These are phyloP conservation scores for Lates japonicus DNA, from an alignment of 2,797 vertebrate genomes.

Conservation along the genomic window DNA sequence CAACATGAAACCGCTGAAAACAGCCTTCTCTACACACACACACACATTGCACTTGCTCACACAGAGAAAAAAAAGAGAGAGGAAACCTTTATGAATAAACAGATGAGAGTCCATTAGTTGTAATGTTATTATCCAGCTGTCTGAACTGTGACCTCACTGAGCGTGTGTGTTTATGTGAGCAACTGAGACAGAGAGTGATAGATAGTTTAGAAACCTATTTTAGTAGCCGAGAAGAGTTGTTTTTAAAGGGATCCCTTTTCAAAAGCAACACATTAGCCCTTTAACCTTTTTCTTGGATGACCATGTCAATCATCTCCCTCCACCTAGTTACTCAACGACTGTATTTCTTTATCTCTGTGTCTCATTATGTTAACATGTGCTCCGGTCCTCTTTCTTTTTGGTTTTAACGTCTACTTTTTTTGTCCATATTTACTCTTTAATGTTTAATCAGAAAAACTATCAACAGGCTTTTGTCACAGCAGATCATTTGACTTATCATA, in stretches of 20 bases:
- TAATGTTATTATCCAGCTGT: constrained; percentile 77
- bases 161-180: constrained; percentile 62
- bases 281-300: constrained; percentile 40
- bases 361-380: too few relatives aligned
- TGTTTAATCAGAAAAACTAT: not conserved
- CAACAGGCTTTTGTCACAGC: not conserved
- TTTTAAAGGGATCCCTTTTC: constrained; percentile 40
- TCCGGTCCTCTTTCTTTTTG: not conserved
- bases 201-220: constrained; percentile 55
- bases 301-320: constrained; percentile 22
- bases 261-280: constrained; percentile 48
- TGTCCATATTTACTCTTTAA: not conserved
- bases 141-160: constrained; percentile 70
- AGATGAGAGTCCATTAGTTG: constrained; percentile 78
- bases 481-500: not conserved
- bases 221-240: constrained; percentile 35
- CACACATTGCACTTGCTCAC: constrained; percentile 46
- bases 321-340: constrained; percentile 7
- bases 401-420: not conserved
- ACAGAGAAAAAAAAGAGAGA: constrained; percentile 38
- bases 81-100: constrained; percentile 78
- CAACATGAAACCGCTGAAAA: constrained; percentile 73
- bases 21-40: constrained; percentile 39
- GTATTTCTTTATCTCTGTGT: not conserved
- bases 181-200: constrained; percentile 44